Percentiles rank a stretch among this genome's conserved stretches.
Evolutionary conservation across 2,113 vertebrate species (phyloP).

Genomic region (Rhagologus leucostigma): DNA sequence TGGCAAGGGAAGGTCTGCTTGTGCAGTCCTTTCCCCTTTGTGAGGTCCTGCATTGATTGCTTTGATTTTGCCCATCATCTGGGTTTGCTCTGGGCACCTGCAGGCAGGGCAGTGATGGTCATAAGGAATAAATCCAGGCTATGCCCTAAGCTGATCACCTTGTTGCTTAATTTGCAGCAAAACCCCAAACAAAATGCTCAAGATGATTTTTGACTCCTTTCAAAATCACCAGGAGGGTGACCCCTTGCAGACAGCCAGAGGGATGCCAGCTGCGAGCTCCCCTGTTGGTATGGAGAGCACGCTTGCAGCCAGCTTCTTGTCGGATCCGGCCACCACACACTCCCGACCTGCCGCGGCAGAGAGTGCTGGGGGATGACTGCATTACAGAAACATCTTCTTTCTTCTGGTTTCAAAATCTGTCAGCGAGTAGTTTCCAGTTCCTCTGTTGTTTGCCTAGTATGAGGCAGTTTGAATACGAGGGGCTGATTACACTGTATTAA

Average conservation of each 20-base stretch:
- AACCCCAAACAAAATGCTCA: neutral
- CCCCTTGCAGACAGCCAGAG: neutral
- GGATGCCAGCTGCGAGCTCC: neutral
- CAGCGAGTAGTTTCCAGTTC: neutral
- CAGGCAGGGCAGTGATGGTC: neutral
- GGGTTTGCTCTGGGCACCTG: neutral
- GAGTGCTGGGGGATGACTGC: neutral
- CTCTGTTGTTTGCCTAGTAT: neutral
- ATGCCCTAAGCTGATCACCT: neutral
- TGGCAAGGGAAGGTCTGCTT: neutral
- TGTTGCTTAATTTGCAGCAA: neutral
- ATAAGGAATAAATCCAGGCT: neutral
- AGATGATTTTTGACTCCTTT: neutral
- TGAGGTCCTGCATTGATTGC: neutral
- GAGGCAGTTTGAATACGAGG: neutral
- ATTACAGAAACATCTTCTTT: neutral
- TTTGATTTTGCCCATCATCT: neutral
- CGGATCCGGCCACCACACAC: fast-evolving
- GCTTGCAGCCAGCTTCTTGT: neutral
- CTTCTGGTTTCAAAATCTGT: neutral
- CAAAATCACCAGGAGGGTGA: neutral
- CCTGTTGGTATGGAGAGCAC: fast-evolving
- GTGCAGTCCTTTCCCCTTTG: neutral
- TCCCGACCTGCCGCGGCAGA: neutral
- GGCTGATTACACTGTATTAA: neutral